phyloP scores from a whole-genome alignment of 1,140 invertebrate species.

The Rhagoletis zephyria region DNA sequence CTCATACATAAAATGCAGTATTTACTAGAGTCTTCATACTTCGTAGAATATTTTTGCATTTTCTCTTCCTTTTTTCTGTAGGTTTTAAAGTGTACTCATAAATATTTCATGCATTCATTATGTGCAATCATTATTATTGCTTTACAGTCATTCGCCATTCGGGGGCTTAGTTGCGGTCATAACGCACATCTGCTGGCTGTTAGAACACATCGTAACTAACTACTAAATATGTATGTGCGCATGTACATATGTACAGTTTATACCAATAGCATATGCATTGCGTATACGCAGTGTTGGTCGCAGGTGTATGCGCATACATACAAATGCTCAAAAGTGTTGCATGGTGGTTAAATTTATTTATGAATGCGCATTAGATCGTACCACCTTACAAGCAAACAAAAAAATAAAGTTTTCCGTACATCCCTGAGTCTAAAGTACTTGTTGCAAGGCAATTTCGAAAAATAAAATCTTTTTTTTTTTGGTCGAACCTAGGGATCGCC shows the following conservation, averaged over 20 bases:
- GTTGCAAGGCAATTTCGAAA: too few species aligned
- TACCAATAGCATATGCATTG: background rate
- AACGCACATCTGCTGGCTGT: constrained; percentile 3
- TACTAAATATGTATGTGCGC: background rate
- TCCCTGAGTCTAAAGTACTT: too few species aligned
- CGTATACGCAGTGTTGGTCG: constrained; percentile 32
- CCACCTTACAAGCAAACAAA: too few species aligned
- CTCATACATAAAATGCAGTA: background rate
- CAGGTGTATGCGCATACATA: background rate
- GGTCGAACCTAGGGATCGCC: too few species aligned
- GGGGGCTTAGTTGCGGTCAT: background rate
- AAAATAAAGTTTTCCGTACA: too few species aligned
- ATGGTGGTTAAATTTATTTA: too few species aligned
- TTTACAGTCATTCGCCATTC: background rate
- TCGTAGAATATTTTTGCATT: background rate
- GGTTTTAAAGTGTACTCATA: constrained; percentile 35
- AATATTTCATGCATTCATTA: constrained; percentile 52
- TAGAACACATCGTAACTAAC: too few species aligned
- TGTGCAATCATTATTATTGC: constrained; percentile 48
- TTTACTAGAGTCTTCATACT: too few species aligned
- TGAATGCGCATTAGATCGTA: too few species aligned
- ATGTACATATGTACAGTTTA: background rate
- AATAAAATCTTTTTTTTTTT: too few species aligned
- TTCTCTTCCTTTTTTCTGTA: background rate
- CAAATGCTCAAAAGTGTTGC: too few species aligned